phyloP scores from a whole-genome alignment of 1,140 invertebrate genomes.

The Macrobrachium nipponense region DNA sequence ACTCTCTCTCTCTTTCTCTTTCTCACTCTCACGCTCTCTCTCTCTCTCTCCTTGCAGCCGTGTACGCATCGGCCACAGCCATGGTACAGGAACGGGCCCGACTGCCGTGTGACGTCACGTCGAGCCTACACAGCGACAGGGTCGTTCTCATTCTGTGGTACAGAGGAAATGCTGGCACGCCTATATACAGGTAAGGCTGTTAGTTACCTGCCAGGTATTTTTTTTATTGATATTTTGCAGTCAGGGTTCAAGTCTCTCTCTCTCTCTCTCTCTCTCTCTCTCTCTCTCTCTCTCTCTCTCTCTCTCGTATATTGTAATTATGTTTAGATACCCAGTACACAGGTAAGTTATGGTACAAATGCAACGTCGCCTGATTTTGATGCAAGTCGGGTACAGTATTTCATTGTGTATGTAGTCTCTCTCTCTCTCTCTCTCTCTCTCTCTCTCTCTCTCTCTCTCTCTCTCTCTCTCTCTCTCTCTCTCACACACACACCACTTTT shows the following conservation, averaged over 20 bases:
- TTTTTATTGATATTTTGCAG: not conserved
- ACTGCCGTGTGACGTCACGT: conserved; percentile 42
- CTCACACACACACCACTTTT: no score
- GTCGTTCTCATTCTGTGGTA: conserved; percentile 42
- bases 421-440: not conserved
- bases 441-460: conserved; percentile 24
- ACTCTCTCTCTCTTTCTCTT: no score
- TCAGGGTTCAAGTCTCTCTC: no score
- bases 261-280: conserved; percentile 17
- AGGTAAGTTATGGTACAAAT: no score
- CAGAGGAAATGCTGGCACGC: conserved; percentile 27
- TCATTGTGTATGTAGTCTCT: no score
- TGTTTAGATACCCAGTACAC: no score
- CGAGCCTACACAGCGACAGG: conserved; percentile 4
- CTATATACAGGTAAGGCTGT: conserved; percentile 37
- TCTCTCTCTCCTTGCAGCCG: conserved; percentile 21
- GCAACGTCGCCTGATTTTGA: no score
- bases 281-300: no score
- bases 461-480: not conserved
- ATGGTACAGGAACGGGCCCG: conserved; percentile 36
- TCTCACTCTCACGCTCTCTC: not conserved
- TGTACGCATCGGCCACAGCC: conserved; percentile 36
- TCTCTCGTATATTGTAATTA: no score
- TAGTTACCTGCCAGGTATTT: not conserved
- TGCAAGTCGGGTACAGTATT: no score